Evolutionary conservation across 1,140 invertebrate genomes (phyloP), one percentile per base, ranked within the genome.

Genomic region (Drosophila seguyi): DNA sequence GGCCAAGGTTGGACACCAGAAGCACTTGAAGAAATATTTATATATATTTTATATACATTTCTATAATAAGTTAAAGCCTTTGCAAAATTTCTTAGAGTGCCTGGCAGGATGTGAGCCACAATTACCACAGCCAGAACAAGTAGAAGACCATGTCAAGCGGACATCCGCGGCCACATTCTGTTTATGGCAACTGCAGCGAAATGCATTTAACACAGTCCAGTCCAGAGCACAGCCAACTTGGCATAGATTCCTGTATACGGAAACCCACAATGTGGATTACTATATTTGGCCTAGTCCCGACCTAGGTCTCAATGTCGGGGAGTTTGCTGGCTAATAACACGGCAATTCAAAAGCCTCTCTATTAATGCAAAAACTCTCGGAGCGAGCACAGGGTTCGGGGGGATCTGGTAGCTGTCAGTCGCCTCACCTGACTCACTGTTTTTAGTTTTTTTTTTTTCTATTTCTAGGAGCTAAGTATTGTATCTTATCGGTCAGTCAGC

Each of bases 401-500:
- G 27, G 50, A 57, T 45, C 67, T 29, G 45, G 18, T 13, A 42
- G 38, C 60, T 47, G 63, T 25, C 61, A 42, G n/a, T 53, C 50
- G 7, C 2, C 45, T 20, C 66, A 42, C 36, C 45, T 52, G 60
- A 20, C 61, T 58, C 67, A 31, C 25, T n/a, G 6, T 5, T 16
- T n/a, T n/a, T 6, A 22, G 50, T 53, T 55, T 13, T 55, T 14
- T 25, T n/a, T 38, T 55, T 55, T 13, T 55, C 20, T 25, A 25
- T 38, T 55, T 55, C 52, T 38, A 38, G 52, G 34, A 25, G 60
- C 5, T 3, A 47, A 11, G 45, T 27, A n/a, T 25, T 47, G 45
- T 71, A 82, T 83, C 80, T 82, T 79, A 82, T 82, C 79, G 66
- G 36, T 48, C 52, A 36, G 50, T 39, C n/a, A 20, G 29, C 39